Evolutionary conservation across 2,797 vertebrate genomes (phyloP), one percentile per base, ranked within the genome.

Genomic region (Hemitrygon akajei): DNA sequence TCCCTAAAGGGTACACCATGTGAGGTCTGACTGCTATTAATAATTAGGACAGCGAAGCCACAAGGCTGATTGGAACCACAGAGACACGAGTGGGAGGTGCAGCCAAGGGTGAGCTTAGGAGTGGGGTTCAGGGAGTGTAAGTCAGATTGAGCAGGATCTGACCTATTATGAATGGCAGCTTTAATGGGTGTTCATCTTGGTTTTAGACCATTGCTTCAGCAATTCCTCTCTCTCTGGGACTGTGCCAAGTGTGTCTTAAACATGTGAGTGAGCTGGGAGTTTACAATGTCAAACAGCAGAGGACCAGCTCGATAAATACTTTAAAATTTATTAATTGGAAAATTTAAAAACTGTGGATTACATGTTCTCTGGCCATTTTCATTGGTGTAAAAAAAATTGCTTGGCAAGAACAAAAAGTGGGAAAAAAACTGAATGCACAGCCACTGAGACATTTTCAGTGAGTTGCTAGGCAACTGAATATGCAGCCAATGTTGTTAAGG

Each of bases 401-500:
- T 37, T 89, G n/a, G n/a, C 63, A 89, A 37, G 86, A 69, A 86
- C 58, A 69, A 69, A 79, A 75, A 75, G 30, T 1, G 37, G 37
- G 16, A 80, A 18, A 14, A 73, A n/a, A 75, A 76, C 22, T 73
- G 82, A 91, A 91, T 11, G 4, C 22, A 27, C 69, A 93, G 25
- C 37, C 37, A 93, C 69, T 93, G 91, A 93, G 47, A 76, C 22
- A 93, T 47, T 76, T 93, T 93, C 71, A 30, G 69, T 30, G 71
- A 58, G 91, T 93, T 93, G 91, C 91, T 75, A 93, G 76, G 91
- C 91, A 93, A 93, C 91, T 30, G 71, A 93, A 75, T 75, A 47
- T 40, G 40, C 37, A 56, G 30, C 91, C 71, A 56, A 75, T 75
- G 91, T 75, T 75, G 91, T 93, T 93, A 75, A 56, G 91, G 91